phyloP scores from a whole-genome alignment of 2,113 vertebrate species.

The Trogon melanurus region DNA sequence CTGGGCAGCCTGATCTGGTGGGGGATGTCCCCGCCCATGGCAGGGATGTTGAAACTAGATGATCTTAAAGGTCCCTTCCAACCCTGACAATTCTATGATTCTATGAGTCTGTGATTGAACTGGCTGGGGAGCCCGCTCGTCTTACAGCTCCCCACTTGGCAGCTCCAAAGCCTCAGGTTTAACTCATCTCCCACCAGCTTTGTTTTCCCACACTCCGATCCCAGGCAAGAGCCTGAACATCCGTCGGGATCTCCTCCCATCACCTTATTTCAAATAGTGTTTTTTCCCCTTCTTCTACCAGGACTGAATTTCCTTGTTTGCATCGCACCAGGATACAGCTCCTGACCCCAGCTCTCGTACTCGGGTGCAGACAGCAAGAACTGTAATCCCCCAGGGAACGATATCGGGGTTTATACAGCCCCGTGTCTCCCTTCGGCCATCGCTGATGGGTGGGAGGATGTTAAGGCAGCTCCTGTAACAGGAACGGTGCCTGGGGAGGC shows the following conservation, averaged over 20 bases:
- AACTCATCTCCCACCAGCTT: not conserved
- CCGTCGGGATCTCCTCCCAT: not conserved
- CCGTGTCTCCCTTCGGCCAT: not conserved
- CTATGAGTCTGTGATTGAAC: not conserved
- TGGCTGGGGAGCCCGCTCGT: fast-evolving
- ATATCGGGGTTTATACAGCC: not conserved
- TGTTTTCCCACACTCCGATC: not conserved
- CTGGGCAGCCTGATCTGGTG: too few species aligned
- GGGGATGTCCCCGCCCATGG: too few species aligned
- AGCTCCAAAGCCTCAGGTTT: not conserved
- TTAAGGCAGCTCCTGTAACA: conserved; percentile 41
- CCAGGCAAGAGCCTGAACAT: not conserved
- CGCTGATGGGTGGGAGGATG: conserved; percentile 7
- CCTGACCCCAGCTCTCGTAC: conserved; percentile 12
- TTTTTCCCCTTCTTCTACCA: not conserved
- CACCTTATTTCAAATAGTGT: fast-evolving
- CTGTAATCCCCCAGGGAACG: not conserved
- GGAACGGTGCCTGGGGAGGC: conserved; percentile 36
- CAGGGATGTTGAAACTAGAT: too few species aligned
- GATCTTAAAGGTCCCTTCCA: too few species aligned
- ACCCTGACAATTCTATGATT: too few species aligned
- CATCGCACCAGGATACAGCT: not conserved
- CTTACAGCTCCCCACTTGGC: not conserved
- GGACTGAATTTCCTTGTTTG: not conserved
- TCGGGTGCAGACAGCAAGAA: not conserved